phyloP scores from a whole-genome alignment of 2,113 vertebrate genomes.

The Mesocricetus auratus region DNA sequence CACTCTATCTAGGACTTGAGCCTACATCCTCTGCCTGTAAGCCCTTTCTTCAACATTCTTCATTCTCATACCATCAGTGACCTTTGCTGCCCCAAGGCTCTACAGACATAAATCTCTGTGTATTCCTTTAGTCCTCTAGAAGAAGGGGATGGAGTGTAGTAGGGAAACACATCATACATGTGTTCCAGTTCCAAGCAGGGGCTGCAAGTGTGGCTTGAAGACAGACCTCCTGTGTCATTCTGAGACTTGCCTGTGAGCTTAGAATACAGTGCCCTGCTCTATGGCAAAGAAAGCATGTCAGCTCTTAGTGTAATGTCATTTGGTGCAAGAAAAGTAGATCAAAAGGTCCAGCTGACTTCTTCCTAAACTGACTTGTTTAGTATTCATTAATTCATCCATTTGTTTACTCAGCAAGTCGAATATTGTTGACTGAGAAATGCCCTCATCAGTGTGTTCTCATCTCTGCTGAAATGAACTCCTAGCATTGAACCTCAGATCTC shows the following conservation, averaged over 20 bases:
- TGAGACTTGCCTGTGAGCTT: background rate
- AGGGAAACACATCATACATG: background rate
- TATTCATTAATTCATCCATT: background rate
- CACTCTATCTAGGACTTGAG: background rate
- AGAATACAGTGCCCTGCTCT: background rate
- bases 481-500: background rate
- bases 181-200: background rate
- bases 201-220: background rate
- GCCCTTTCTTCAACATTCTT: background rate
- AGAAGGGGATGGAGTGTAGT: too few species aligned
- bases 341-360: conserved; percentile 1
- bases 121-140: background rate
- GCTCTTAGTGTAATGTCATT: background rate
- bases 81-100: background rate
- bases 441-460: background rate
- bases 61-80: fast-evolving
- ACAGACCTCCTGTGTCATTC: background rate
- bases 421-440: background rate
- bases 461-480: conserved; percentile 20
- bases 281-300: background rate
- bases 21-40: background rate
- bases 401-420: background rate
- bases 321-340: background rate
- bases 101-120: background rate
- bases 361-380: background rate